Evolutionary conservation across 2,797 vertebrate species (phyloP).

Genomic region (Onychomys leucogaster): DNA sequence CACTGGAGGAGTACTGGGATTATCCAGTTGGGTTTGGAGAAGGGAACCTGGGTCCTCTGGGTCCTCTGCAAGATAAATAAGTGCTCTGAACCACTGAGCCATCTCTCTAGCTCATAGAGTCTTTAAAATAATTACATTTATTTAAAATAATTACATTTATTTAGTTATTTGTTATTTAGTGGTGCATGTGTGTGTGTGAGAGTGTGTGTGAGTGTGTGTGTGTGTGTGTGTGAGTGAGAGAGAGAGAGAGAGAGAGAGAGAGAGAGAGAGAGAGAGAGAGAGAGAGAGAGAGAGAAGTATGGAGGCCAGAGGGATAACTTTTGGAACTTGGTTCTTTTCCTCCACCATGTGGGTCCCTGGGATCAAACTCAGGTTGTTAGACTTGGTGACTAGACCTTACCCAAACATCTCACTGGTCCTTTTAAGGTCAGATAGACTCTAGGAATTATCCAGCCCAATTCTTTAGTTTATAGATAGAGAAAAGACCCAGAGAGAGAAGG

Average conservation of each 20-base stretch:
- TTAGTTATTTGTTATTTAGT: not conserved
- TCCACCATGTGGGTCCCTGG: not conserved
- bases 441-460: slow-evolving; percentile 62
- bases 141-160: not conserved
- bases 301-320: not conserved
- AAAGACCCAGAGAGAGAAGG: slow-evolving; percentile 27
- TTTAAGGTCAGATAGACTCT: slow-evolving; percentile 39
- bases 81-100: not conserved
- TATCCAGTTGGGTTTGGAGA: not conserved
- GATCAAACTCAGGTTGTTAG: not conserved
- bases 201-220: no score
- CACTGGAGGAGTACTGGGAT: not conserved
- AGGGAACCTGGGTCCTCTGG: not conserved
- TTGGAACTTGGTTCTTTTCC: not conserved
- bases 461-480: slow-evolving; percentile 6
- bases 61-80: not conserved
- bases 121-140: not conserved
- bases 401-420: no score
- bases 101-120: not conserved
- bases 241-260: no score
- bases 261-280: not conserved
- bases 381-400: not conserved
- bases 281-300: not conserved
- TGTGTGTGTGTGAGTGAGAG: no score
- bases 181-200: not conserved